A percentile compares a stretch with the other conserved stretches of the same genome.
These are phyloP conservation scores for Drosophila lowei DNA, from an alignment of 1,140 invertebrate genomes.

Conservation along the genomic window DNA sequence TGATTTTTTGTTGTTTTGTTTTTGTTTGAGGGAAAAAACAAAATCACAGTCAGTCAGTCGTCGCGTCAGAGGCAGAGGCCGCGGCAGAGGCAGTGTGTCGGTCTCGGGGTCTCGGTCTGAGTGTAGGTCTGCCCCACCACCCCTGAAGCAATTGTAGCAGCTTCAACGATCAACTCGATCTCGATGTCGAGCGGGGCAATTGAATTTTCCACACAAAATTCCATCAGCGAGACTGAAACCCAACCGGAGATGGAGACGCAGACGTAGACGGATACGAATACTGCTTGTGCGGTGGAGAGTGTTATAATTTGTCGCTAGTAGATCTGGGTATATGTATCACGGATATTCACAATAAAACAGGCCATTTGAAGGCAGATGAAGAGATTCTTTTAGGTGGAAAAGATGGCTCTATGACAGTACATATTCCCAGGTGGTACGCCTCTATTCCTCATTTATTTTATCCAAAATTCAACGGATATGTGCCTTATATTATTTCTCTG, in stretches of 20 bases:
- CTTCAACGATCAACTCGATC: slow-evolving; percentile 20
- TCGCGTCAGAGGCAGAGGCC: not conserved
- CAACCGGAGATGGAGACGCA: too few species aligned
- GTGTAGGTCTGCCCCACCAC: not conserved
- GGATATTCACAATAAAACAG: not conserved
- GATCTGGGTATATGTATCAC: not conserved
- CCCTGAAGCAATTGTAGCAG: slow-evolving; percentile 48
- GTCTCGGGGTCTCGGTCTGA: slow-evolving; percentile 21
- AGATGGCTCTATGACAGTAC: too few species aligned
- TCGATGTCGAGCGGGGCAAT: slow-evolving; percentile 51
- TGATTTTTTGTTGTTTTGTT: slow-evolving; percentile 18
- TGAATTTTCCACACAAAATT: slow-evolving; percentile 52
- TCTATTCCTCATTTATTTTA: too few species aligned
- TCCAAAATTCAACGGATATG: too few species aligned
- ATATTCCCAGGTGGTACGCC: too few species aligned
- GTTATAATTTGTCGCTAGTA: slow-evolving; percentile 45
- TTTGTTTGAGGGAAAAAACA: slow-evolving; percentile 30
- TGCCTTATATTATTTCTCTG: too few species aligned
- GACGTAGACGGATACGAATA: too few species aligned
- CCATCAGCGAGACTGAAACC: slow-evolving; percentile 10
- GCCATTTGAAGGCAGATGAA: too few species aligned
- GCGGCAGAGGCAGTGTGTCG: not conserved
- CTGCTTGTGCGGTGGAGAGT: not conserved
- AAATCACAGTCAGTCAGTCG: not conserved
- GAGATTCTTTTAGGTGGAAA: too few species aligned